Base-by-base conservation (phyloP, 2,888 invertebrate species). In the Ommatoiulus sabulosus region DNA sequence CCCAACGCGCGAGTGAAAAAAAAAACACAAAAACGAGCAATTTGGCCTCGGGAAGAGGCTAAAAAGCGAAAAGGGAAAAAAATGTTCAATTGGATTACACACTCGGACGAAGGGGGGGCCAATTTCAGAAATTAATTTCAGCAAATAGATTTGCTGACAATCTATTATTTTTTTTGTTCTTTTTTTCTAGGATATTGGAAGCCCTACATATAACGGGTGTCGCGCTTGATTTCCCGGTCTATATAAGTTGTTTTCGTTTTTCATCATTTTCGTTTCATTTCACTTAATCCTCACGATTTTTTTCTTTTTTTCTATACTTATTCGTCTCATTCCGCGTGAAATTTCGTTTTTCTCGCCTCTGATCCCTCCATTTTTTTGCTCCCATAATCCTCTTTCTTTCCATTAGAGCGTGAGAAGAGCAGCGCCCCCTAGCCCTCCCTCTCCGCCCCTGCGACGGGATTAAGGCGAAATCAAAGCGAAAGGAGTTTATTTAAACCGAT, bases 251-350 rank as follows among this genome's bases (percentile, higher is more conserved):
- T 57, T n/a, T 57, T 57, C 57, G 57, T 57, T 57, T 57, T 57
- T 57, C 57, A 57, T 57, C 57, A 57, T 57, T 57, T 57, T 57
- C 57, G 15, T 57, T 57, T 57, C 57, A 57, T 57, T 57, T 57
- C 57, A 57, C n/a, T 57, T 15, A 57, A 57, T 57, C 57, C 57
- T 57, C 48, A 12, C 48, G 48, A 7, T 48, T 48, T 48, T 48
- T 52, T 52, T 52, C 52, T 8, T 52, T 5, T 52, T 52, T 5
- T 52, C 52, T 10, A 48, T 48, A 48, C 57, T 57, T 57, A 57
- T 57, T 17, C 57, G 57, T 57, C 57, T 57, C 57, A 57, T 57
- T 57, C n/a, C 17, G 57, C 57, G 17, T 57, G 57, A 17, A 57
- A 57, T 57, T 57, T 57, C 57, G 17, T 57, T 57, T 57, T n/a